These are phyloP conservation scores for Cebidichthys violaceus DNA, from an alignment of 2,113 vertebrate genomes.

Conservation along the genomic window DNA sequence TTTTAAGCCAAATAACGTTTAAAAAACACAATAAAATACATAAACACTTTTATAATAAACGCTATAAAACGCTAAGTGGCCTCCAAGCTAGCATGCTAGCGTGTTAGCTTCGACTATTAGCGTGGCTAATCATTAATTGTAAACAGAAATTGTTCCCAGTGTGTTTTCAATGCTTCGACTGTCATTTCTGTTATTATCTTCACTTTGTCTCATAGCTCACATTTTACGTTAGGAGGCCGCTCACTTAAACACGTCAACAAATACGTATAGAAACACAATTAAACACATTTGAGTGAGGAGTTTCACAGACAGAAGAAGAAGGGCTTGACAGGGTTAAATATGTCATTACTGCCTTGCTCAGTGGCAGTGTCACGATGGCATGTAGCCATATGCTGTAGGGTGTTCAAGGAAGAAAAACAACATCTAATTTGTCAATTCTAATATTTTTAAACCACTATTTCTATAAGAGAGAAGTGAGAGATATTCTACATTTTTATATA, in stretches of 20 bases:
- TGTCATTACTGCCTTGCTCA: slow-evolving; percentile 1
- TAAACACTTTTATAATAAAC: not conserved
- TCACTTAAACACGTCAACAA: not conserved
- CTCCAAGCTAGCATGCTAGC: not conserved
- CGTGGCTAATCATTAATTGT: not conserved
- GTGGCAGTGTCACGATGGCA: not conserved
- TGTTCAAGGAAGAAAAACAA: too few relatives aligned
- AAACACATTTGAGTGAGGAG: too few relatives aligned
- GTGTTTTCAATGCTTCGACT: too few relatives aligned
- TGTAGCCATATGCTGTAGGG: too few relatives aligned
- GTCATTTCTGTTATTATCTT: too few relatives aligned
- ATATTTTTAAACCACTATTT: not conserved
- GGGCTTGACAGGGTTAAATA: not conserved
- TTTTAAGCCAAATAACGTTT: not conserved
- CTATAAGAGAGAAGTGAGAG: not conserved
- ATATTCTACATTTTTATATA: not conserved
- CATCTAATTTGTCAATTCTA: too few relatives aligned
- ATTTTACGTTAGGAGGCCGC: rapidly evolving
- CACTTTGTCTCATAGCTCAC: too few relatives aligned
- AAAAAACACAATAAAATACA: not conserved
- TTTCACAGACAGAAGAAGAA: not conserved
- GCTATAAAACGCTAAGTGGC: not conserved
- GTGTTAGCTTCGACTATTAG: not conserved
- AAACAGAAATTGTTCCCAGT: not conserved
- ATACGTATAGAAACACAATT: not conserved